A percentile compares a stretch with the other conserved stretches of the same genome.
These are phyloP conservation scores for Daboia siamensis DNA, from an alignment of 2,113 vertebrate species.

Conservation along the genomic window DNA sequence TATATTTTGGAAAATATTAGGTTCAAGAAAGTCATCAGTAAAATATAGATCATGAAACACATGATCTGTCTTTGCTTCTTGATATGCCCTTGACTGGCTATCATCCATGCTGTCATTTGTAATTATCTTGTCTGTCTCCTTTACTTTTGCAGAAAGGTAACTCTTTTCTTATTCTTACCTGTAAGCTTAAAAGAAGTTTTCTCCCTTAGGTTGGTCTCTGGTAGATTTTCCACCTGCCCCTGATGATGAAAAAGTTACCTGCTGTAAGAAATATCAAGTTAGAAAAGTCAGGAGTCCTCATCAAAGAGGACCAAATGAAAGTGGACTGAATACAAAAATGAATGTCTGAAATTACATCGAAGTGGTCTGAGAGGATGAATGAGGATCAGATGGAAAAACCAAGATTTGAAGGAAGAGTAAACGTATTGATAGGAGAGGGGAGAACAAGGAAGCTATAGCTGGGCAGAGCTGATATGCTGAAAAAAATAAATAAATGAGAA, in stretches of 20 bases:
- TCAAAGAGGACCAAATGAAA: not conserved
- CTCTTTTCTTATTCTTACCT: not conserved
- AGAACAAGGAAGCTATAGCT: not conserved
- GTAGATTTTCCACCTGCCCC: not conserved
- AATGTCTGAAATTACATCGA: not conserved
- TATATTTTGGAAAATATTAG: not conserved
- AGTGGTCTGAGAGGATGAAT: not conserved
- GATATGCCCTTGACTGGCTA: conserved; percentile 10
- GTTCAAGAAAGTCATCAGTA: not conserved
- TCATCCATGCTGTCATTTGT: not conserved
- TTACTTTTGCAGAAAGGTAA: not conserved
- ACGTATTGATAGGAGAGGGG: not conserved
- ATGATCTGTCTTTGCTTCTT: not conserved
- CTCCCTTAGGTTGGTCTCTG: not conserved
- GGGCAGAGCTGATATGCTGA: not conserved
- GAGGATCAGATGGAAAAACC: not conserved
- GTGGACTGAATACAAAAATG: not conserved
- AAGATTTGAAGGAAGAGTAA: not conserved
- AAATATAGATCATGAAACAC: not conserved
- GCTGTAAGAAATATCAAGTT: not conserved
- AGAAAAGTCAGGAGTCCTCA: not conserved
- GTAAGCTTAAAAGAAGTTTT: not conserved
- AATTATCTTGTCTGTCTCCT: not conserved
- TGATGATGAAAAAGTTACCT: not conserved
- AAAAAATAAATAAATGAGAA: not conserved